Conservation (phyloP, 2,113 vertebrate genomes). For the Thamnaconus septentrionalis region DNA sequence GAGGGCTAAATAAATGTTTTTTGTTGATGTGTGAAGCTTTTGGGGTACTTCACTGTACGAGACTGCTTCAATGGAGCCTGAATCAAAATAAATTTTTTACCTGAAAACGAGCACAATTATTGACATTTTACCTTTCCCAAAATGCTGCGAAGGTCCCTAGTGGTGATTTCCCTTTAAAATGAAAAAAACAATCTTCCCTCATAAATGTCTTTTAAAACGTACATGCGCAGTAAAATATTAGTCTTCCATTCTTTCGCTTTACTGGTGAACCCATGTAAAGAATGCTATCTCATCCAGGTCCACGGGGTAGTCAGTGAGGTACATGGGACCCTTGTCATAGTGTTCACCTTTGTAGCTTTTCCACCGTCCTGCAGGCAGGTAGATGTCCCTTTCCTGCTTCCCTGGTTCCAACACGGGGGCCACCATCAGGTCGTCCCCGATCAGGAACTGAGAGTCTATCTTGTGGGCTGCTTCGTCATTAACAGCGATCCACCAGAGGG, state of each 20-base stretch:
- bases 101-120: too few relatives aligned
- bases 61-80: too few relatives aligned
- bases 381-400: constrained; percentile 92
- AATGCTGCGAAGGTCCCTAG: constrained; percentile 1
- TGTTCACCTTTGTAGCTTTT: constrained; percentile 90
- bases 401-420: constrained; percentile 93
- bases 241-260: background rate
- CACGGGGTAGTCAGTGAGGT: constrained; percentile 88
- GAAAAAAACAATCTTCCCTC: constrained; percentile 7
- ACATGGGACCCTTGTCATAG: constrained; percentile 85
- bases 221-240: constrained; percentile 31
- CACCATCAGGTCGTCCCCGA: constrained; percentile 93
- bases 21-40: too few relatives aligned
- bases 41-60: too few relatives aligned
- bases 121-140: background rate
- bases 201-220: constrained; percentile 9
- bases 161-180: constrained; percentile 32
- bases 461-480: constrained; percentile 84
- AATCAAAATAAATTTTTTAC: too few relatives aligned
- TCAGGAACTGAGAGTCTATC: constrained; percentile 94
- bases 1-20: too few relatives aligned
- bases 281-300: constrained; percentile 90
- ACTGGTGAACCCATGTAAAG: constrained; percentile 74
- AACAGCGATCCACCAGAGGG: constrained; percentile 96
- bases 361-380: constrained; percentile 91